Evolutionary conservation across 2,113 vertebrate genomes (phyloP).

Genomic region (Eonycteris spelaea): DNA sequence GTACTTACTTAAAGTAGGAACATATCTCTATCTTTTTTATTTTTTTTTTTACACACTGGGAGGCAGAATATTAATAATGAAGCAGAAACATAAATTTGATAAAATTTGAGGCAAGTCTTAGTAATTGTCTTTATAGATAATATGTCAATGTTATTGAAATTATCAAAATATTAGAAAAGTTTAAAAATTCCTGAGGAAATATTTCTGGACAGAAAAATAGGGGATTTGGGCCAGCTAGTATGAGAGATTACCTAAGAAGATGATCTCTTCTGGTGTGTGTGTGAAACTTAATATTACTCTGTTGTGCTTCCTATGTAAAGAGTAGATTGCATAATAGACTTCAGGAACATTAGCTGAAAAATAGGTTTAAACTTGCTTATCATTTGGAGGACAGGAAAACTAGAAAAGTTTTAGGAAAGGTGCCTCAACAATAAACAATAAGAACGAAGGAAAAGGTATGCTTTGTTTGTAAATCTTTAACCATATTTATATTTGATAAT

Average conservation of each 20-base stretch:
- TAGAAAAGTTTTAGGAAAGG: background rate
- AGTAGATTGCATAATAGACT: background rate
- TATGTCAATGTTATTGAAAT: background rate
- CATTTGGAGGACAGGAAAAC: background rate
- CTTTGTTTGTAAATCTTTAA: background rate
- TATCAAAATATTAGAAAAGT: background rate
- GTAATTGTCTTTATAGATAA: background rate
- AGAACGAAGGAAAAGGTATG: background rate
- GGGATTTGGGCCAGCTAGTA: background rate
- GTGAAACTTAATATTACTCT: background rate
- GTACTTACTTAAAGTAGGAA: conserved; percentile 16
- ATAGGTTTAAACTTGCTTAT: background rate
- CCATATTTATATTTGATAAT: conserved; percentile 17
- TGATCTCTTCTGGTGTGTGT: background rate
- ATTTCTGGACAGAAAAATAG: background rate
- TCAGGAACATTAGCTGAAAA: background rate
- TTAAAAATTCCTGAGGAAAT: conserved; percentile 1
- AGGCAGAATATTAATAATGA: conserved; percentile 52
- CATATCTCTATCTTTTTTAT: background rate
- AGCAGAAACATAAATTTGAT: conserved; percentile 53
- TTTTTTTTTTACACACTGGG: background rate
- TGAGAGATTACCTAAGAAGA: background rate
- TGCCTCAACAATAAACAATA: background rate
- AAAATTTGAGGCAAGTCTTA: background rate
- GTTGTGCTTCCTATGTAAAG: background rate